Evolutionary conservation across 2,113 vertebrate species (phyloP).

Genomic region (Psammodynastes pulverulentus): DNA sequence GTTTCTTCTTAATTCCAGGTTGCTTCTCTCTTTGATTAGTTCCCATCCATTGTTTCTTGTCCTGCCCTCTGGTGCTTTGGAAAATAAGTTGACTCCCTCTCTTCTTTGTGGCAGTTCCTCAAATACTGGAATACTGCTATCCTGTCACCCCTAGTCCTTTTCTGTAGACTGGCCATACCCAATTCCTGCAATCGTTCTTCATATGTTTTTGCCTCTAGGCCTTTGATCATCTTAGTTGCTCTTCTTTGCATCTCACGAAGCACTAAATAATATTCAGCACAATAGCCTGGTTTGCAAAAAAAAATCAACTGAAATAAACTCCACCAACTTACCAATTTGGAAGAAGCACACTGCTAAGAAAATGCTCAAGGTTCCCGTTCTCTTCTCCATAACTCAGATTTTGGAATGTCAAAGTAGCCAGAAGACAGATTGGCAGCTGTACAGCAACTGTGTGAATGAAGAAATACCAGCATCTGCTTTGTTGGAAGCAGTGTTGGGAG

Average conservation of each 20-base stretch:
- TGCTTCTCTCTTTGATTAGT: neutral
- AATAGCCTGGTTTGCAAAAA: too few relatives aligned
- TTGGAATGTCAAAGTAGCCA: neutral
- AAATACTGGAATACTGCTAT: neutral
- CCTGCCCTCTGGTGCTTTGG: neutral
- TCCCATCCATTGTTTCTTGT: neutral
- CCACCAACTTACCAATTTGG: neutral
- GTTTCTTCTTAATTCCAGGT: neutral
- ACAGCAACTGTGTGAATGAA: neutral
- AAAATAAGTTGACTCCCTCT: neutral
- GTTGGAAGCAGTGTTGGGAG: too few relatives aligned
- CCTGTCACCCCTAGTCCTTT: neutral
- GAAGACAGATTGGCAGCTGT: neutral
- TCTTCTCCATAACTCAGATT: neutral
- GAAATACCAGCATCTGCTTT: neutral
- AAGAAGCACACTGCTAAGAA: neutral
- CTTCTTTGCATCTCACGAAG: neutral
- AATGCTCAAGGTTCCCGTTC: neutral
- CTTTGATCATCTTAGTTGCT: neutral
- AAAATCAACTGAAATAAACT: neutral
- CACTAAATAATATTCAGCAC: neutral
- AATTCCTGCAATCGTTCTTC: neutral
- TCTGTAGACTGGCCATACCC: neutral
- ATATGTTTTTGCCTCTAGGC: neutral
- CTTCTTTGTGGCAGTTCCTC: neutral